Evolutionary conservation across 1,140 invertebrate genomes (phyloP).

Genomic region (Drosophila pseudoobscura): DNA sequence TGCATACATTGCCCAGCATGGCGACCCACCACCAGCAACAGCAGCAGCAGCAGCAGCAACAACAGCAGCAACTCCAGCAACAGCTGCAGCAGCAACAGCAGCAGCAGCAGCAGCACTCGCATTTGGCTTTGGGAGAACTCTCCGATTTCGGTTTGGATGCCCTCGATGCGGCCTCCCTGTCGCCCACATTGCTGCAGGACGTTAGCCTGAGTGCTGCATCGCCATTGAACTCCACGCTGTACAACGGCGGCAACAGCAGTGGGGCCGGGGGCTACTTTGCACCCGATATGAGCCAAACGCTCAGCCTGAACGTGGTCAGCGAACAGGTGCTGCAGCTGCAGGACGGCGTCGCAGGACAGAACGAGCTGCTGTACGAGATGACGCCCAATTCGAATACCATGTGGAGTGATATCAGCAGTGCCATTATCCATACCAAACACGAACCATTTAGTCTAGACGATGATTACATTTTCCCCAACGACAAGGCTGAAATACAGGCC

Average conservation of each 20-base stretch:
- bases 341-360: slow-evolving; percentile 32
- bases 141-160: slow-evolving; percentile 77
- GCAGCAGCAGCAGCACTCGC: slow-evolving; percentile 43
- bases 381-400: slow-evolving; percentile 78
- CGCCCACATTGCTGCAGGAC: slow-evolving; percentile 78
- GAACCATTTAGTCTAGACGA: slow-evolving; percentile 91
- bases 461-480: slow-evolving; percentile 95
- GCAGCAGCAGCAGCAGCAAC: slow-evolving; percentile 48
- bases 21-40: slow-evolving; percentile 62
- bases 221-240: slow-evolving; percentile 45
- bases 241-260: slow-evolving; percentile 60
- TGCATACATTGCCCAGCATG: slow-evolving; percentile 67
- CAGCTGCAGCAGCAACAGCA: slow-evolving; percentile 34
- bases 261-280: slow-evolving; percentile 36
- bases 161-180: slow-evolving; percentile 73
- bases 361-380: slow-evolving; percentile 65
- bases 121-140: slow-evolving; percentile 61
- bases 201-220: slow-evolving; percentile 71
- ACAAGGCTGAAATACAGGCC: slow-evolving; percentile 92
- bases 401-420: slow-evolving; percentile 82
- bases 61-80: slow-evolving; percentile 45
- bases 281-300: slow-evolving; percentile 54
- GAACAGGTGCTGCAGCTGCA: slow-evolving; percentile 56
- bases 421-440: slow-evolving; percentile 84
- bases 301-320: slow-evolving; percentile 52